Conservation (phyloP, 2,113 vertebrate genomes). For the Shinisaurus crocodilurus region DNA sequence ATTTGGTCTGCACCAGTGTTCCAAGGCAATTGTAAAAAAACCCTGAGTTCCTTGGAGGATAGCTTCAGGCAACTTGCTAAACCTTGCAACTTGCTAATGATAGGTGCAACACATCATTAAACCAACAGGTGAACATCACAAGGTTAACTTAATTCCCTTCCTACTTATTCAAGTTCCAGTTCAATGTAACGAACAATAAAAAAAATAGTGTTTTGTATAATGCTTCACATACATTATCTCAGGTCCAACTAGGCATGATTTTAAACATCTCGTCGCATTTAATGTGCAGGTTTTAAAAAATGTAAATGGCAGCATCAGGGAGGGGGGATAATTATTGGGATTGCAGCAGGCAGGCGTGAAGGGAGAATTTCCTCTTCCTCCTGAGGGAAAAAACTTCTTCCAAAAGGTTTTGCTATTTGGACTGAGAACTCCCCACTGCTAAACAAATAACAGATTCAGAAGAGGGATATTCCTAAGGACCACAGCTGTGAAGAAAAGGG, state of each 20-base stretch:
- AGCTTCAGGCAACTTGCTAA: not conserved
- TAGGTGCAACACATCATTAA: not conserved
- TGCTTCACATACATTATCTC: slow-evolving; percentile 2
- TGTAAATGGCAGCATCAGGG: not conserved
- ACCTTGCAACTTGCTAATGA: not conserved
- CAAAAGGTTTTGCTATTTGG: not conserved
- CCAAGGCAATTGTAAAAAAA: not conserved
- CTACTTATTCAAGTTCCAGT: not conserved
- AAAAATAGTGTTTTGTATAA: not conserved
- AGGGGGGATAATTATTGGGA: not conserved
- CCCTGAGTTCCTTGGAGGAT: not conserved
- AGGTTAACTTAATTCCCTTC: not conserved
- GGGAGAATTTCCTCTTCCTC: not conserved
- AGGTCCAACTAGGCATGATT: not conserved
- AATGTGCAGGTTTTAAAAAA: not conserved
- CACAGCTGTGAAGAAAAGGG: not conserved
- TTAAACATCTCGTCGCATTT: not conserved
- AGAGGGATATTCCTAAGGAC: not conserved
- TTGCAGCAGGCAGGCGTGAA: not conserved
- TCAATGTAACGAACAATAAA: not conserved
- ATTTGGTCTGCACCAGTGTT: not conserved
- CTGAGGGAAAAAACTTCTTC: not conserved
- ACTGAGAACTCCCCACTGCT: not conserved
- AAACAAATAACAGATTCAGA: not conserved
- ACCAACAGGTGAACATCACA: not conserved